A percentile compares a stretch with the other conserved stretches of the same genome.
phyloP scores from a whole-genome alignment of 2,797 vertebrate species.

The Diceros bicornis region DNA sequence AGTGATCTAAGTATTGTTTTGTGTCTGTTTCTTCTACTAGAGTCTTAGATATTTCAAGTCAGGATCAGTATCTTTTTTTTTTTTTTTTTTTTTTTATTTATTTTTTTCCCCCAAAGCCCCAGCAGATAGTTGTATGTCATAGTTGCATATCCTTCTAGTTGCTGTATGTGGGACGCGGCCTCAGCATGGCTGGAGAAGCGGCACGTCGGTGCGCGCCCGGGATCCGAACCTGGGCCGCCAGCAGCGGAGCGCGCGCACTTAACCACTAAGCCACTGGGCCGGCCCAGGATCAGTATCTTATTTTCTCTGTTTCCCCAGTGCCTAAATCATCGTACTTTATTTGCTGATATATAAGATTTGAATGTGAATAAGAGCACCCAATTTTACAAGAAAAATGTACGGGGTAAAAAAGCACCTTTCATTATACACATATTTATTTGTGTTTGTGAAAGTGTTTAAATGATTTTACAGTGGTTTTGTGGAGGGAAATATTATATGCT shows the following conservation, averaged over 20 bases:
- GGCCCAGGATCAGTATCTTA: not conserved
- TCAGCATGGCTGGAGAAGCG: no score
- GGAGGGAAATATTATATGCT: not conserved
- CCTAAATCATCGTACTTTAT: constrained; percentile 19
- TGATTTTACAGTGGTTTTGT: constrained; percentile 49
- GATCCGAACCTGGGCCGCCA: no score
- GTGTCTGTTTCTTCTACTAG: not conserved
- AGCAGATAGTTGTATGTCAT: no score
- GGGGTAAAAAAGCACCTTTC: not conserved
- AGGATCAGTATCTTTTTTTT: constrained; percentile 7
- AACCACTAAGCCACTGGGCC: no score
- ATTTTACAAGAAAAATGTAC: not conserved
- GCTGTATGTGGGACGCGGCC: no score
- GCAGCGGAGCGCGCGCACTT: no score
- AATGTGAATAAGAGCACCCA: constrained; percentile 17
- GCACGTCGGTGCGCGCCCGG: no score
- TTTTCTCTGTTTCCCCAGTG: not conserved
- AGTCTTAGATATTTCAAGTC: constrained; percentile 3
- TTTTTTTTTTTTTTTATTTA: no score
- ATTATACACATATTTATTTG: constrained; percentile 20
- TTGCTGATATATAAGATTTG: not conserved
- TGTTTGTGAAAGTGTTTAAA: constrained; percentile 41
- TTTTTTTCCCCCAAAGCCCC: no score
- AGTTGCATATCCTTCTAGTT: no score
- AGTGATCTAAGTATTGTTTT: not conserved